A percentile compares a stretch with the other conserved stretches of the same genome.
phyloP scores from a whole-genome alignment of 2,797 vertebrate genomes.

The Myiotriccus ornatus region DNA sequence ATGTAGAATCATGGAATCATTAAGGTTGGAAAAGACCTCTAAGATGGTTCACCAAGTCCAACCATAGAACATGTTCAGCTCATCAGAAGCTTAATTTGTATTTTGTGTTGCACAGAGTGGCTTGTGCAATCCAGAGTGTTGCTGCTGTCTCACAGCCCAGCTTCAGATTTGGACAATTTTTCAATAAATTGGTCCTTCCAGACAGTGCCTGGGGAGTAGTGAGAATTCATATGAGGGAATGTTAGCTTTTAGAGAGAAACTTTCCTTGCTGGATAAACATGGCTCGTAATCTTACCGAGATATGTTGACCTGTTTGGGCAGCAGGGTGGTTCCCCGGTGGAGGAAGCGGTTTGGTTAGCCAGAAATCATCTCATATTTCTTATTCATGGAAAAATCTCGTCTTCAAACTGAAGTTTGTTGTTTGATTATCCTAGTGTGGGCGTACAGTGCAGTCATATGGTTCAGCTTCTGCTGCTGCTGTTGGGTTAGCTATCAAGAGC shows the following conservation, averaged over 20 bases:
- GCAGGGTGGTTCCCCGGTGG: not conserved
- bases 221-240: not conserved
- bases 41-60: not conserved
- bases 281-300: not conserved
- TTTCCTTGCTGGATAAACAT: not conserved
- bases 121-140: not conserved
- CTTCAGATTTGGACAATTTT: not conserved
- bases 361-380: not conserved
- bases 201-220: not conserved
- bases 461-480: not conserved
- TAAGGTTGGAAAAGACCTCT: not conserved
- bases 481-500: not conserved
- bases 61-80: not conserved
- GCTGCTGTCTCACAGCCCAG: not conserved
- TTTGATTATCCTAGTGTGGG: slow-evolving; percentile 8
- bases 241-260: not conserved
- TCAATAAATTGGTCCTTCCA: not conserved
- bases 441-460: not conserved
- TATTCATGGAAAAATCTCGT: not conserved
- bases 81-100: not conserved
- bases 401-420: not conserved
- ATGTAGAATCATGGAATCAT: not conserved
- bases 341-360: not conserved
- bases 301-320: not conserved
- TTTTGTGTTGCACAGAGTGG: too few relatives aligned